Evolutionary conservation across 2,113 vertebrate species (phyloP), one percentile per base, ranked within the genome.

Genomic region (Thalassoma bifasciatum): DNA sequence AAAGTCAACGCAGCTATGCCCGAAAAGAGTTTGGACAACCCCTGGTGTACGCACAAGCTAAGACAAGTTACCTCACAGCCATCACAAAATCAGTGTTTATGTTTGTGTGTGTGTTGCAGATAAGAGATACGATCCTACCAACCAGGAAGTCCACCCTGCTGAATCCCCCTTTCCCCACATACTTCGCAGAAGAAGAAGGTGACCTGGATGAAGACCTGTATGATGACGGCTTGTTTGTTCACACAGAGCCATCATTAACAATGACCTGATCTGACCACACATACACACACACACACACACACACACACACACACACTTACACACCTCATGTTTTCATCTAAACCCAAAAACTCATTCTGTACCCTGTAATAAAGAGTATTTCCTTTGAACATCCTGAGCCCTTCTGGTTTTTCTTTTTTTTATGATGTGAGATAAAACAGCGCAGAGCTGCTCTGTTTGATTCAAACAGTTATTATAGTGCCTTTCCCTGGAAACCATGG

Each of bases 201-300:
- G 69, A 96, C 11, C 93, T 99, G 3, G 93, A 95, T 1, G 98
- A 99, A 87, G 96, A 99, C 75, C 83, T 99, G 66, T 99, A 93
- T 2, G 96, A 96, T 13, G 89, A 96, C 0, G 78, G 94, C 14
- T 24, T 99, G 81, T 98, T 95, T 67, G 89, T 96, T 84, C 96
- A 95, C 86, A 92, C 90, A 0, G 93, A 96, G 2, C 93, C 93
- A 2, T 96, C 96, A 8, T 51, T 97, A 58, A 83, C 84, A 0
- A 94, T 95, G 1, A 1, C 88, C 69, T 91, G 67, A 86, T 19
- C 69, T 91, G 67, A 86, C 21, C n/a, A 14, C 77, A 38, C 66
- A 40, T 42, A 53, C 30, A 50, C 62, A 34, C 34, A 36, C 62
- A 54, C 46, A 19, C 40, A 54, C 65, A 49, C 65, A 54, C 47